These are phyloP conservation scores for Phymanthus crucifer DNA, from an alignment of 92 coral and sea anemone species.

Conservation along the genomic window DNA sequence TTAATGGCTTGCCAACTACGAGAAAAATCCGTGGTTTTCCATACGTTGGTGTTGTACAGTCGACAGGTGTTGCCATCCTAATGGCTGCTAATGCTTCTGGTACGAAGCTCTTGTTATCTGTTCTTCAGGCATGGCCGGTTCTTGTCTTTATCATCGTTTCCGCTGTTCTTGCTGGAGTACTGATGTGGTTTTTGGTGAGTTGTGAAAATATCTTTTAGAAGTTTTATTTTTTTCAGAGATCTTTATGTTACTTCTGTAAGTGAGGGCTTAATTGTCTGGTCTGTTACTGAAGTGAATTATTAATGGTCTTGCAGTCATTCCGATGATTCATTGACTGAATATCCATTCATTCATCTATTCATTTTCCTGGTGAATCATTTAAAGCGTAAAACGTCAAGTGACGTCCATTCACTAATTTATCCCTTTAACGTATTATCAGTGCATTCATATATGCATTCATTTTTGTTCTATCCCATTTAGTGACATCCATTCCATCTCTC, in stretches of 20 bases:
- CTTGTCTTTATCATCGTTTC: conserved; percentile 85
- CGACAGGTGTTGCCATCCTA: conserved; percentile 83
- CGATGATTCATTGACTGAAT: neutral
- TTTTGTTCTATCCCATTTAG: no score
- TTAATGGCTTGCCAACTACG: conserved; percentile 43
- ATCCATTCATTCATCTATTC: neutral
- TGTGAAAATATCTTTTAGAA: no score
- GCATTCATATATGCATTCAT: conserved; percentile 4
- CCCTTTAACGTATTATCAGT: neutral
- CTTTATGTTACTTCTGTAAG: neutral
- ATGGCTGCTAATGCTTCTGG: conserved; percentile 85
- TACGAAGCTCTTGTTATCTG: conserved; percentile 70
- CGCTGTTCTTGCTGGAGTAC: conserved; percentile 83
- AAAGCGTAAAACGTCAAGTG: no score
- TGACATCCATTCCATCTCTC: neutral
- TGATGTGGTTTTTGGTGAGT: conserved; percentile 93
- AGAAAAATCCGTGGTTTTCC: conserved; percentile 41
- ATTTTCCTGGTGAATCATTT: no score
- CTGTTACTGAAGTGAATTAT: neutral
- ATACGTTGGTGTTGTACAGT: conserved; percentile 71
- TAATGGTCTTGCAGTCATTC: neutral
- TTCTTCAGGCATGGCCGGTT: conserved; percentile 93
- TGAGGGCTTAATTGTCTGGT: neutral
- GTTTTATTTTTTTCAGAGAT: neutral
- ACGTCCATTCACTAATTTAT: neutral